Evolutionary conservation across 2,888 invertebrate genomes (phyloP), one percentile per base, ranked within the genome.

Genomic region (Volucella inflata): DNA sequence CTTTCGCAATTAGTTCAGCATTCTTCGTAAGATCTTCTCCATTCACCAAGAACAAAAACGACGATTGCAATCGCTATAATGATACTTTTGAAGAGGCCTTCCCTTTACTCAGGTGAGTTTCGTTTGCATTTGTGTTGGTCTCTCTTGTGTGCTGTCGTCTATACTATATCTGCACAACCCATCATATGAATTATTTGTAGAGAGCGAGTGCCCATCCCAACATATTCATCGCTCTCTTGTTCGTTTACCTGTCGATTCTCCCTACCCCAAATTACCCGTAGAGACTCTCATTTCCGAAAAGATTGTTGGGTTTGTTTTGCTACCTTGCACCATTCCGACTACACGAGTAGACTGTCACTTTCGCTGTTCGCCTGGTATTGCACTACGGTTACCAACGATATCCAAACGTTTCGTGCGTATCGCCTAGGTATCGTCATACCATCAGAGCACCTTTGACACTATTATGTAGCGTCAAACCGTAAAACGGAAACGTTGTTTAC

Each of bases 351-450:
- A 11, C 64, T 48, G 6, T 55, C 40, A 12, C 1, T 55, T 44
- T 60, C 2, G 68, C 77, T 77, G 77, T 21, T 46, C 38, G 68
- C 77, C 77, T 77, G 68, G 62, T 77, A 46, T n/a, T 21, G 17
- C 21, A 62, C 68, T 62, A 70, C 53, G 53, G 68, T 60, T 6
- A 17, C 53, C 51, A 62, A 21, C 77, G 53, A 68, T 77, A 68
- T 68, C 53, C 68, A 68, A 62, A 14, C 46, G 14, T 42, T 42
- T 11, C 36, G 9, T 14, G 16, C 30, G 6, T 36, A 40, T 38
- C 17, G 12, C 16, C 59, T 42, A 17, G 8, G 14, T 30, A 40
- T 21, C 51, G 42, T 59, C 67, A 48, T 48, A 40, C 57, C 16
- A 48, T 21, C 17, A 38, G 36, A 50, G 70, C 53, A 40, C 50